Evolutionary conservation across 2,888 invertebrate species (phyloP).

Genomic region (Acanthosepion esculentum): DNA sequence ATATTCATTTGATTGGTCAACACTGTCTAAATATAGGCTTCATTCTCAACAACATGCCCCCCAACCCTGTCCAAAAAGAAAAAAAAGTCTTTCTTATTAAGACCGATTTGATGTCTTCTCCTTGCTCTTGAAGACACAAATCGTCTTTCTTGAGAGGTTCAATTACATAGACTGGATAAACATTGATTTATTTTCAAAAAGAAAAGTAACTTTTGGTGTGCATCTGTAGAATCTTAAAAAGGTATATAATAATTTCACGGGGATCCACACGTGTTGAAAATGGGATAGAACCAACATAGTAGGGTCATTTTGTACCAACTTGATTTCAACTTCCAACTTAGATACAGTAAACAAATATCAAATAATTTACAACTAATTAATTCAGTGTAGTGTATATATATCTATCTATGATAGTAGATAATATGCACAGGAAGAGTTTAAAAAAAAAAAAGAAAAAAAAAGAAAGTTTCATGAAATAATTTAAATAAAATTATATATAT

Average conservation of each 20-base stretch:
- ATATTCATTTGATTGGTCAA: no score
- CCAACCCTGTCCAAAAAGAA: neutral
- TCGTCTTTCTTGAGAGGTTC: neutral
- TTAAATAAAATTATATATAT: neutral
- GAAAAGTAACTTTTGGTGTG: no score
- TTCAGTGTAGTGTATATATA: neutral
- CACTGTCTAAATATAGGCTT: neutral
- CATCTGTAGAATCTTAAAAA: no score
- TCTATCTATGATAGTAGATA: neutral
- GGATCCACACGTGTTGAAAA: neutral
- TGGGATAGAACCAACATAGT: neutral
- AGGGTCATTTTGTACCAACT: neutral
- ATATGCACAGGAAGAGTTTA: neutral
- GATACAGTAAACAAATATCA: neutral
- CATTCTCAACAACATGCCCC: neutral
- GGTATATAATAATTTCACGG: neutral
- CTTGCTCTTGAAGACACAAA: conserved; percentile 8
- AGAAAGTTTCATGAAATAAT: neutral
- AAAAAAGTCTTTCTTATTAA: neutral
- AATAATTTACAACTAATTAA: neutral
- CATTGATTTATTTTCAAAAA: neutral
- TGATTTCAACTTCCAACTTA: neutral
- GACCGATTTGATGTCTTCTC: neutral
- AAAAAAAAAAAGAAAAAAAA: neutral
- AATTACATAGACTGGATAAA: no score